A percentile compares a stretch with the other conserved stretches of the same genome.
Evolutionary conservation across 2,113 vertebrate species (phyloP).

Genomic region (Eudorcas thomsonii): DNA sequence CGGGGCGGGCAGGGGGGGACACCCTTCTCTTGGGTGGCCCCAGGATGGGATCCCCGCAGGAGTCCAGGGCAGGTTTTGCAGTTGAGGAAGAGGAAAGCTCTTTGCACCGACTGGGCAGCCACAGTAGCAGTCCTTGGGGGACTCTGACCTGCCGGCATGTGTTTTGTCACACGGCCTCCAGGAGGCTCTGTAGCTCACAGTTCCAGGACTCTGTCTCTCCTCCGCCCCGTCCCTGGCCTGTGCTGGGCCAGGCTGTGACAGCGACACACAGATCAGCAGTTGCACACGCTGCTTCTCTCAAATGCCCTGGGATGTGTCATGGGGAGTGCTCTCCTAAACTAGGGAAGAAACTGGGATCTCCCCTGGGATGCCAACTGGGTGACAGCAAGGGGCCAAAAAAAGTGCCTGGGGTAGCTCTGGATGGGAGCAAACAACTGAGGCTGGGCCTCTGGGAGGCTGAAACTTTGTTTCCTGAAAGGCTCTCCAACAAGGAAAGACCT

Average conservation of each 20-base stretch:
- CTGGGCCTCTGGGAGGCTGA: not conserved
- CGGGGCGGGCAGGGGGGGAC: accelerated
- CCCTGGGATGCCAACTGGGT: not conserved
- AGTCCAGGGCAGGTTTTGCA: not conserved
- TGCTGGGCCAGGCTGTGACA: not conserved
- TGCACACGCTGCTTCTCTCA: not conserved
- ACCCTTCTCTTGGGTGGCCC: not conserved
- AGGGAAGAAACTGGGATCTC: not conserved
- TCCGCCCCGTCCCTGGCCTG: not conserved
- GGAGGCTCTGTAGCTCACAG: conserved; percentile 28
- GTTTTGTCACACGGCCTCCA: conserved; percentile 3
- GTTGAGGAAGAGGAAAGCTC: not conserved
- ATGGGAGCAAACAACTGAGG: not conserved
- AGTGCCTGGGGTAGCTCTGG: not conserved
- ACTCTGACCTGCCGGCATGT: accelerated
- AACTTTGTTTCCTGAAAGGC: not conserved
- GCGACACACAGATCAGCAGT: not conserved
- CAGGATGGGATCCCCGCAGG: not conserved
- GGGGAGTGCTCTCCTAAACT: no score
- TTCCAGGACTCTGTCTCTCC: not conserved
- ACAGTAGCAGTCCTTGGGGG: no score
- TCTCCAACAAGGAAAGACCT: not conserved
- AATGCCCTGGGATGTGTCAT: not conserved
- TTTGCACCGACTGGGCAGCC: not conserved
- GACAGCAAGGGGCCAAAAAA: not conserved